These are phyloP conservation scores for Scaptomyza pallida DNA, from an alignment of 1,140 invertebrate species.

Conservation along the genomic window DNA sequence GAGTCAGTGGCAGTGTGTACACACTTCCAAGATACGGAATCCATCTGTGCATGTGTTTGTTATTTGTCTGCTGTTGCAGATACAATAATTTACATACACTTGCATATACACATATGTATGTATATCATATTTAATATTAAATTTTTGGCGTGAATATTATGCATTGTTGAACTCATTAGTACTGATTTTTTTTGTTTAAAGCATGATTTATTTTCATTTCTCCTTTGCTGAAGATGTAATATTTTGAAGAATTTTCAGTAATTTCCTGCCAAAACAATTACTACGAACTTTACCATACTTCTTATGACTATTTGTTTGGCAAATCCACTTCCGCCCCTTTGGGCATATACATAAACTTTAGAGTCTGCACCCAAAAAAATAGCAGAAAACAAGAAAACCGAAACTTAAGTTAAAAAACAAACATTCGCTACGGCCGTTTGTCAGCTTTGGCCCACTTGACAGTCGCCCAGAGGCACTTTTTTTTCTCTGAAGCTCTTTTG, in stretches of 20 bases:
- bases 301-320: constrained; percentile 26
- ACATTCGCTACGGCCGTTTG: constrained; percentile 31
- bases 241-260: too few species aligned
- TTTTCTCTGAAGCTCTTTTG: background rate
- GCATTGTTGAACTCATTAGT: background rate
- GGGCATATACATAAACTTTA: constrained; percentile 31
- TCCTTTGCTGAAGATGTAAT: too few species aligned
- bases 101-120: background rate
- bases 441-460: constrained; percentile 41
- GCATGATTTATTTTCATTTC: too few species aligned
- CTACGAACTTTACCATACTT: background rate
- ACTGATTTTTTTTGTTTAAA: too few species aligned
- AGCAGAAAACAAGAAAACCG: too few species aligned
- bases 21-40: constrained; percentile 42
- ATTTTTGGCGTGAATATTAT: background rate
- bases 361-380: background rate
- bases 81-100: constrained; percentile 35
- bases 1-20: constrained; percentile 36
- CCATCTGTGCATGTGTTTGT: background rate
- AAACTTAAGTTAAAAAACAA: constrained; percentile 23
- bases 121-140: background rate
- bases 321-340: background rate
- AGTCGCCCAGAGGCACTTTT: constrained; percentile 41
- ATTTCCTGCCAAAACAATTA: too few species aligned
- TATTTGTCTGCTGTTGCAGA: constrained; percentile 29